Conservation (phyloP, 2,113 vertebrate genomes). For the Scomber colias region DNA sequence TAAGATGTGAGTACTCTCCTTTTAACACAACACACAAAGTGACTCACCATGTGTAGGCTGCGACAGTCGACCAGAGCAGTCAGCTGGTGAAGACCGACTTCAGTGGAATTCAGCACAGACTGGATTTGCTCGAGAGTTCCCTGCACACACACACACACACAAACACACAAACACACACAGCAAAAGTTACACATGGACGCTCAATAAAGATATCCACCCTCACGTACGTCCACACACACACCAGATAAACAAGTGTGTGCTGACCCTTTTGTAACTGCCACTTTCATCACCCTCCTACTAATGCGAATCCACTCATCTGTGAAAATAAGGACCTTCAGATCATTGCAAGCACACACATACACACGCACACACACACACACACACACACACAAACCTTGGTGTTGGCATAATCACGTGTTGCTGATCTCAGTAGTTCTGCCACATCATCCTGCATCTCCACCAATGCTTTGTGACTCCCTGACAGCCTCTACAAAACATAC, state of each 20-base stretch:
- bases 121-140: conserved; percentile 91
- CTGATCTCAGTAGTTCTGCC: conserved; percentile 88
- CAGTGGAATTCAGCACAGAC: conserved; percentile 91
- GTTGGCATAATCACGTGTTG: conserved; percentile 87
- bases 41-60: conserved; percentile 95
- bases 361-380: conserved; percentile 6
- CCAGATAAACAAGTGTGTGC: background rate
- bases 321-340: conserved; percentile 33
- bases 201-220: conserved; percentile 6
- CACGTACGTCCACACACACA: background rate
- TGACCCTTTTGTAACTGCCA: background rate
- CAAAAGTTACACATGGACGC: conserved; percentile 3
- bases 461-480: conserved; percentile 93
- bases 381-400: conserved; percentile 87
- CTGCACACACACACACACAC: conserved; percentile 70
- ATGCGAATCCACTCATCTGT: conserved; percentile 9
- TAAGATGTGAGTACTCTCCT: conserved; percentile 10
- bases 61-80: conserved; percentile 96
- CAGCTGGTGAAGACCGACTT: conserved; percentile 94
- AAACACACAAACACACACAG: background rate
- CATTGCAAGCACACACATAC: background rate
- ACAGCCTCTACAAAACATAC: conserved; percentile 88
- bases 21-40: conserved; percentile 4
- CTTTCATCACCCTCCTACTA: conserved; percentile 8
- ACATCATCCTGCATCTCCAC: conserved; percentile 96